phyloP scores from a whole-genome alignment of 1,140 invertebrate species.

The Diorhabda carinulata region DNA sequence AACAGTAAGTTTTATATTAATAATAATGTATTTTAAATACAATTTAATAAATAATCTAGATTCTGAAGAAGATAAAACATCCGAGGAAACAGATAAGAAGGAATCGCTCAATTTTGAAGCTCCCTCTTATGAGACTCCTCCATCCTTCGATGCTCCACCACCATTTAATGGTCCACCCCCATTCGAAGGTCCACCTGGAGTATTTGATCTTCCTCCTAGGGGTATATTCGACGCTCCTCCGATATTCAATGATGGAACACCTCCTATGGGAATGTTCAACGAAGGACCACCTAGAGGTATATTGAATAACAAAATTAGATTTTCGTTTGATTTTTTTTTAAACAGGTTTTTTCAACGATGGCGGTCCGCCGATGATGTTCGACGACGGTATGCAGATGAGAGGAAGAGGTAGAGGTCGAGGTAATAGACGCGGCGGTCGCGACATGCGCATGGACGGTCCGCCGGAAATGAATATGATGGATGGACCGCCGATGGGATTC shows the following conservation, averaged over 20 bases:
- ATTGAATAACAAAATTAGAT: too few relatives aligned
- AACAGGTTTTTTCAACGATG: background rate
- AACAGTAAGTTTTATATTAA: too few relatives aligned
- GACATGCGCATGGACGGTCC: constrained; percentile 23
- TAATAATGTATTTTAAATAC: too few relatives aligned
- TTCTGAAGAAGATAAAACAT: too few relatives aligned
- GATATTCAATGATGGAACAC: constrained; percentile 5
- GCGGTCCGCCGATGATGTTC: constrained; percentile 14
- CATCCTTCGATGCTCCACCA: constrained; percentile 18
- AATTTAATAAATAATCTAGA: too few relatives aligned
- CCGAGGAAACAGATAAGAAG: constrained; percentile 15
- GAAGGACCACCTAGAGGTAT: constrained; percentile 1
- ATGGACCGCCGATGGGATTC: background rate
- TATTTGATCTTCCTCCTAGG: constrained; percentile 13
- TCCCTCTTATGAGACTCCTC: constrained; percentile 7
- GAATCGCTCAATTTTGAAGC: constrained; percentile 2
- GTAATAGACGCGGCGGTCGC: constrained; percentile 20
- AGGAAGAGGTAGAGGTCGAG: constrained; percentile 20
- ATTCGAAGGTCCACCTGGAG: constrained; percentile 17
- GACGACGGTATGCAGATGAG: constrained; percentile 20
- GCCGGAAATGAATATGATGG: constrained; percentile 6
- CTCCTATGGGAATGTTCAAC: constrained; percentile 4
- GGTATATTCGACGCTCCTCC: constrained; percentile 21
- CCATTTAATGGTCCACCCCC: background rate
- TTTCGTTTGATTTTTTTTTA: too few relatives aligned